These are phyloP conservation scores for Chymomyza fuscimana DNA, from an alignment of 2,888 invertebrate genomes.

Conservation along the genomic window DNA sequence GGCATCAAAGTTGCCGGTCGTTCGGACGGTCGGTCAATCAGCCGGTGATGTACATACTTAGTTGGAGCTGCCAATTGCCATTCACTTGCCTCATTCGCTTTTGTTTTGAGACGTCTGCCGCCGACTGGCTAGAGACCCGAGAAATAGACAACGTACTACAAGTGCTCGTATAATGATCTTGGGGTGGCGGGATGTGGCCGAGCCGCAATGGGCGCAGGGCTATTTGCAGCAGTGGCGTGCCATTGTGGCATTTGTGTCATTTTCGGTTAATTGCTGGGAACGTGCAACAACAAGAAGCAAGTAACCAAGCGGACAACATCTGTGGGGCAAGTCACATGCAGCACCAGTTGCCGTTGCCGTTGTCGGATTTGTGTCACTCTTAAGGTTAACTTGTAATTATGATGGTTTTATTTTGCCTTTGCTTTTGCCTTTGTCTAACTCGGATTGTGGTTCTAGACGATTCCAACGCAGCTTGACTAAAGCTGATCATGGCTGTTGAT, in stretches of 20 bases:
- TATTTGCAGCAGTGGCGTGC: conserved; percentile 52
- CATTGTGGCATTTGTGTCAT: conserved; percentile 72
- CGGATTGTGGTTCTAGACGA: conserved; percentile 33
- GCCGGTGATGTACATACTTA: neutral
- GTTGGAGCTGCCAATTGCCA: conserved; percentile 31
- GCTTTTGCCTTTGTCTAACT: conserved; percentile 40
- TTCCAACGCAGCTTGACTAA: neutral
- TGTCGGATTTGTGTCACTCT: conserved; percentile 70
- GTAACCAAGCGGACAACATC: neutral
- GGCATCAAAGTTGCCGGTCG: conserved; percentile 60
- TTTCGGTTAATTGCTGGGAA: conserved; percentile 73
- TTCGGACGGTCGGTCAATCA: neutral
- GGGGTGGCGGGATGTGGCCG: neutral
- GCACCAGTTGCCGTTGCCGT: conserved; percentile 26
- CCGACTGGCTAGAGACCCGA: neutral
- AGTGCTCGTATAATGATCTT: neutral
- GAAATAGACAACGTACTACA: neutral
- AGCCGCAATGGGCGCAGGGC: conserved; percentile 25
- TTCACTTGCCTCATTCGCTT: conserved; percentile 58
- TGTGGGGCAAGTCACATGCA: conserved; percentile 6
- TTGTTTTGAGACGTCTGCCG: neutral
- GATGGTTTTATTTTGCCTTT: conserved; percentile 48
- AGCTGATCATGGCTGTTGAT: neutral
- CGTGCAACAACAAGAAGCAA: conserved; percentile 35
- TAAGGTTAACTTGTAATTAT: conserved; percentile 74